These are phyloP conservation scores for Prunella himalayana DNA, from an alignment of 2,113 vertebrate genomes.

Conservation along the genomic window DNA sequence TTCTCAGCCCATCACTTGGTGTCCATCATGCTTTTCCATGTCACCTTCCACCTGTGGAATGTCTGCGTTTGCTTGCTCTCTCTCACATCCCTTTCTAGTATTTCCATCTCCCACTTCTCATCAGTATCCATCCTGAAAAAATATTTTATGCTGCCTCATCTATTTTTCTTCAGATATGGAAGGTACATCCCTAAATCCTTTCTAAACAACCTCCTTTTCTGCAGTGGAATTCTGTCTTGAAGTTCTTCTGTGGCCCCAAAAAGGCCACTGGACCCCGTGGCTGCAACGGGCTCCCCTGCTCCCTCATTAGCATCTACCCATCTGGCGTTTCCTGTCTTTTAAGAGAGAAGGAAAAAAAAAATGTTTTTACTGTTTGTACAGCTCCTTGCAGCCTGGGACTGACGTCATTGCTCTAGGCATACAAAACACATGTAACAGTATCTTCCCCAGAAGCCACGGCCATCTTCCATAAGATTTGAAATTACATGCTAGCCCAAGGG, in stretches of 20 bases:
- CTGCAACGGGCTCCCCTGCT: not conserved
- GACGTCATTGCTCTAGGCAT: not conserved
- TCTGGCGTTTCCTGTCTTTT: not conserved
- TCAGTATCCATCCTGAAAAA: not conserved
- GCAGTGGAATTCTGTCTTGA: not conserved
- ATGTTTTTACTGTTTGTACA: not conserved
- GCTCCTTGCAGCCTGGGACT: not conserved
- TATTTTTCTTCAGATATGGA: not conserved
- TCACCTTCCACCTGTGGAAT: not conserved
- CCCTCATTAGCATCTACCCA: not conserved
- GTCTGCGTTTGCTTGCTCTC: not conserved
- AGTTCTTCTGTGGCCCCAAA: not conserved
- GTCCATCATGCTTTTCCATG: not conserved
- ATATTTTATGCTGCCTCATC: not conserved
- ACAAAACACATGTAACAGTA: not conserved
- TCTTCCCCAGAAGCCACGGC: not conserved
- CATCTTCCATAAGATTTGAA: not conserved
- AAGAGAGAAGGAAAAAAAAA: not conserved
- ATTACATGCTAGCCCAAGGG: not conserved
- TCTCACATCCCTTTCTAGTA: not conserved
- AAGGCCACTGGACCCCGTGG: accelerated
- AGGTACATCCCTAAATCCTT: not conserved
- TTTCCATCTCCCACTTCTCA: not conserved
- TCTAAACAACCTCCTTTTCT: not conserved
- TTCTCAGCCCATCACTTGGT: not conserved